Percentiles rank a stretch among this genome's conserved stretches.
Evolutionary conservation across 2,888 invertebrate species (phyloP).

Genomic region (Machimus atricapillus): DNA sequence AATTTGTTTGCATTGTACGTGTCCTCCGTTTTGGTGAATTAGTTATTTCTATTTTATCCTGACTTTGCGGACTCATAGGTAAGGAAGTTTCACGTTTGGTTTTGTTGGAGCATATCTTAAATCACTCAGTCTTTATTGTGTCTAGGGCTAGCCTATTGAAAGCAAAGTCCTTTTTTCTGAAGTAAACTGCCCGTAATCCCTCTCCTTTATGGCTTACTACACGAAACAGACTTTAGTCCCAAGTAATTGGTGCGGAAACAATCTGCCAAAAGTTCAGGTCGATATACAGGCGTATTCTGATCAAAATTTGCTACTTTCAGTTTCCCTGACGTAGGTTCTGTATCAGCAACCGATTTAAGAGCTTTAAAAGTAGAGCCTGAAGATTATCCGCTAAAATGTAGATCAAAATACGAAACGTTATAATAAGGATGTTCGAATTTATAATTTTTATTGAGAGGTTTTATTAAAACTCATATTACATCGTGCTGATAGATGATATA

Average conservation of each 20-base stretch:
- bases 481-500: too few species aligned
- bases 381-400: background rate
- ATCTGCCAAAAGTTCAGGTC: background rate
- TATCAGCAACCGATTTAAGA: background rate
- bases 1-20: background rate
- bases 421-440: background rate
- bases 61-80: background rate
- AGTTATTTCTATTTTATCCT: background rate
- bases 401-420: background rate
- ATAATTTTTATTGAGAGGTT: too few species aligned
- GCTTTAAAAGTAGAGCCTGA: background rate
- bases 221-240: background rate
- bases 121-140: background rate
- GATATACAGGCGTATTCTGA: background rate
- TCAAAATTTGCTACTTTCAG: background rate
- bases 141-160: background rate
- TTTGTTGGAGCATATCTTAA: background rate
- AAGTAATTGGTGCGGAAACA: background rate
- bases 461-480: too few species aligned
- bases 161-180: background rate
- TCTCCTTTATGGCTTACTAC: background rate
- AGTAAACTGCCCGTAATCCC: background rate
- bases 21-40: background rate
- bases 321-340: background rate
- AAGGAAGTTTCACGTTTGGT: background rate